Conservation (phyloP, 2,797 vertebrate species). For the Eulemur coronatus region DNA sequence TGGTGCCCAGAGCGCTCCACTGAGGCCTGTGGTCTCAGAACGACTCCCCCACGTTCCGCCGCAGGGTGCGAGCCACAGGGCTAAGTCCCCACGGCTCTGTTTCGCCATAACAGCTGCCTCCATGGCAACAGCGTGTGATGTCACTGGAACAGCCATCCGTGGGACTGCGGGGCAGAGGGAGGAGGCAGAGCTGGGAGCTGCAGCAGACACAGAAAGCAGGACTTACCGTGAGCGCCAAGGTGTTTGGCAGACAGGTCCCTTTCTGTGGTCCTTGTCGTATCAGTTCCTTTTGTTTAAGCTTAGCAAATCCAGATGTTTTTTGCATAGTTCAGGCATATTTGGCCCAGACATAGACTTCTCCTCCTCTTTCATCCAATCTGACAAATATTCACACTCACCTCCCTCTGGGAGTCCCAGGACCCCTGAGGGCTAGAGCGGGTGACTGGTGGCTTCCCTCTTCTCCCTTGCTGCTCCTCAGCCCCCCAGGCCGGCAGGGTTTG, state of each 20-base stretch:
- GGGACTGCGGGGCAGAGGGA: background rate
- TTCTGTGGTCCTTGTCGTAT: background rate
- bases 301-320: conserved; percentile 58
- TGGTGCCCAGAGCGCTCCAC: background rate
- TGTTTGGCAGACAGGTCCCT: background rate
- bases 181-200: background rate
- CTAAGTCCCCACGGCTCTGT: conserved; percentile 39
- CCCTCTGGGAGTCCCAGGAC: background rate
- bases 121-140: conserved; percentile 59
- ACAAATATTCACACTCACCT: background rate
- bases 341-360: background rate
- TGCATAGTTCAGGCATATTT: background rate
- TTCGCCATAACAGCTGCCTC: conserved; percentile 58
- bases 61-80: background rate
- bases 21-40: background rate
- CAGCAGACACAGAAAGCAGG: accelerated
- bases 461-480: background rate
- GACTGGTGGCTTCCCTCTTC: background rate
- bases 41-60: background rate
- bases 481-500: conserved; percentile 17
- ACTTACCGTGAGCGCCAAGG: background rate
- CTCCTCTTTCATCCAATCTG: conserved; percentile 22
- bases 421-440: background rate
- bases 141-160: conserved; percentile 52
- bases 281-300: background rate